Percentiles rank a stretch among this genome's conserved stretches.
Conservation (phyloP, 2,888 invertebrate genomes). For the Diachrysia chrysitis region DNA sequence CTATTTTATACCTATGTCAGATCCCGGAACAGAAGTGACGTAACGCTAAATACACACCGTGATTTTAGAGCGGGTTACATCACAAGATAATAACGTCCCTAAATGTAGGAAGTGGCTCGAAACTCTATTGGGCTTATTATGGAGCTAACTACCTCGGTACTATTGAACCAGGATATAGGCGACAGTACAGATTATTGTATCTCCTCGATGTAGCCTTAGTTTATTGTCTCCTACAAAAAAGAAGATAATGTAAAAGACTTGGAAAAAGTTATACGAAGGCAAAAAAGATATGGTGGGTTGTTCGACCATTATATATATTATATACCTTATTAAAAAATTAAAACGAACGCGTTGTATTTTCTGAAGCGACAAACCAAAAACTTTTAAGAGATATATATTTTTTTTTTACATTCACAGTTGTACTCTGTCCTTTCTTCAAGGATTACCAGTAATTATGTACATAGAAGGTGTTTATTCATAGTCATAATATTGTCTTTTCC, state of each 20-base stretch:
- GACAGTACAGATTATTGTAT: background rate
- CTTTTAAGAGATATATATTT: no score
- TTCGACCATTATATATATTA: no score
- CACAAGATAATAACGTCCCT: constrained; percentile 61
- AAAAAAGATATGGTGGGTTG: no score
- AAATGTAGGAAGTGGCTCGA: constrained; percentile 30
- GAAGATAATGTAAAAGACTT: no score
- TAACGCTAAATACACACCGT: constrained; percentile 39
- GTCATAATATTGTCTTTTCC: background rate
- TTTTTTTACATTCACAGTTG: no score
- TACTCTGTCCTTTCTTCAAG: background rate
- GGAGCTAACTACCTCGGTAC: background rate
- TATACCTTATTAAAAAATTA: no score
- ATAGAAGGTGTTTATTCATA: background rate
- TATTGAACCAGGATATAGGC: background rate
- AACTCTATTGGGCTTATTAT: background rate
- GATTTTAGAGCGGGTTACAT: constrained; percentile 55
- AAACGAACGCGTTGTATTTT: no score
- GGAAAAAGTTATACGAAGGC: no score
- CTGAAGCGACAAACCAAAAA: no score
- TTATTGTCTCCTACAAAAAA: no score
- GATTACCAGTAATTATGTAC: background rate
- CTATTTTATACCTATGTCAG: constrained; percentile 41
- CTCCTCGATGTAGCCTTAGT: no score
- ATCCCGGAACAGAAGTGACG: constrained; percentile 62